A percentile compares a stretch with the other conserved stretches of the same genome.
Evolutionary conservation across 2,797 vertebrate species (phyloP).

Genomic region (Leucoraja ocellata): DNA sequence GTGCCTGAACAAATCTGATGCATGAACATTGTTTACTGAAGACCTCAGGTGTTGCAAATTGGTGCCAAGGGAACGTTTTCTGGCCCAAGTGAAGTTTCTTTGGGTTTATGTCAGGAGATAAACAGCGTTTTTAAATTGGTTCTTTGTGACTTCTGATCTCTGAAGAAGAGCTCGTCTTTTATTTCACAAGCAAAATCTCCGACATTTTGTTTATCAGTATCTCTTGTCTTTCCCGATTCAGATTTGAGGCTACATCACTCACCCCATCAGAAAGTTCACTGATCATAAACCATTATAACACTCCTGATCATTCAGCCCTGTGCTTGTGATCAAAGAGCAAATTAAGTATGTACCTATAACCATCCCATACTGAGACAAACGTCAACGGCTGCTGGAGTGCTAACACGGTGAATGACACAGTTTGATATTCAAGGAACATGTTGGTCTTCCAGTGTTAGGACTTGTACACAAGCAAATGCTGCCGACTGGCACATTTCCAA

Average conservation of each 20-base stretch:
- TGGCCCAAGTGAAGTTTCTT: neutral
- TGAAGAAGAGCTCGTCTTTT: neutral
- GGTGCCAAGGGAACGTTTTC: neutral
- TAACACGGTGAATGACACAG: too few species aligned
- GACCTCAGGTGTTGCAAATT: neutral
- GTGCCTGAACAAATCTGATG: neutral
- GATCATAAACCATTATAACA: neutral
- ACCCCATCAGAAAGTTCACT: neutral
- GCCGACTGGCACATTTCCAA: too few species aligned
- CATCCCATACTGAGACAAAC: neutral
- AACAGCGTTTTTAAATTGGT: neutral
- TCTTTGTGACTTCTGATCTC: neutral
- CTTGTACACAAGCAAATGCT: too few species aligned
- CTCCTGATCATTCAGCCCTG: neutral
- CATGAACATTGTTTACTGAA: neutral
- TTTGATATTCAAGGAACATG: too few species aligned
- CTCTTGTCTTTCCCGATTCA: neutral
- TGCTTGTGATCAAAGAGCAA: neutral
- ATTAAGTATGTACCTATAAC: too few species aligned
- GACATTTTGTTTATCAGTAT: neutral
- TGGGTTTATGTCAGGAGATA: neutral
- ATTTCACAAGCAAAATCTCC: neutral
- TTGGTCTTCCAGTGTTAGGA: too few species aligned
- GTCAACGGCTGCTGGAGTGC: too few species aligned
- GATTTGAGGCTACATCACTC: neutral